Evolutionary conservation across 2,797 vertebrate genomes (phyloP).

Genomic region (Cirrhinus molitorella): DNA sequence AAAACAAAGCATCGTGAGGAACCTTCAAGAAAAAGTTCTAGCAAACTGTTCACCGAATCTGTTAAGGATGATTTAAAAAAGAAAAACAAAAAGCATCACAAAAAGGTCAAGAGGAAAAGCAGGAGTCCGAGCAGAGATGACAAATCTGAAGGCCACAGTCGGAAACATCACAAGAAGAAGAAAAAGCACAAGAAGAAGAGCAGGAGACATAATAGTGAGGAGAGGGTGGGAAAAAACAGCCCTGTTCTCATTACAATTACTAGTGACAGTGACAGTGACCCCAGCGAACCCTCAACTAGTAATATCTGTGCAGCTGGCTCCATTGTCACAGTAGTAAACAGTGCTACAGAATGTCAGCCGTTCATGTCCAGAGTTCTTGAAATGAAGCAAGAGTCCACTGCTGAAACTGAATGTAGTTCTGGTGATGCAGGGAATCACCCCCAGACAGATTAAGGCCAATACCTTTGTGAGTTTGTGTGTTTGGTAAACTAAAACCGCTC

Average conservation of each 20-base stretch:
- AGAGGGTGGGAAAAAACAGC: conserved; percentile 52
- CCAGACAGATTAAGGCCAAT: not conserved
- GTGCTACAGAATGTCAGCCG: conserved; percentile 33
- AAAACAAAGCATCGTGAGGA: conserved; percentile 92
- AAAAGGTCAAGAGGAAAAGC: conserved; percentile 75
- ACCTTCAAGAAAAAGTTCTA: conserved; percentile 47
- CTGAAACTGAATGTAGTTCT: not conserved
- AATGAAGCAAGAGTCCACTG: conserved; percentile 23
- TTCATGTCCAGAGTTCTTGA: conserved; percentile 34
- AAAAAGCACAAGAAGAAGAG: conserved; percentile 93
- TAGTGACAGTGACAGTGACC: conserved; percentile 77
- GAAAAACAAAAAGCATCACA: conserved; percentile 72
- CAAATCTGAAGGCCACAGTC: conserved; percentile 73
- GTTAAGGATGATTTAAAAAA: conserved; percentile 64
- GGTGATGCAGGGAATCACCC: conserved; percentile 9
- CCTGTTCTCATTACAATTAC: conserved; percentile 82
- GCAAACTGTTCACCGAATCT: conserved; percentile 49
- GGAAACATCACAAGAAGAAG: conserved; percentile 88
- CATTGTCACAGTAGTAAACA: conserved; percentile 20
- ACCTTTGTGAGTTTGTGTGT: not conserved
- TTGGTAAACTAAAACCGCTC: not conserved
- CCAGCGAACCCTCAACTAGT: not conserved
- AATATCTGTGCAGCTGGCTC: conserved; percentile 31
- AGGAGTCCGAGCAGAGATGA: conserved; percentile 87
- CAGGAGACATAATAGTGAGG: conserved; percentile 76